These are phyloP conservation scores for Leptinotarsa undecemlineata DNA, from an alignment of 1,140 invertebrate genomes.

Conservation along the genomic window DNA sequence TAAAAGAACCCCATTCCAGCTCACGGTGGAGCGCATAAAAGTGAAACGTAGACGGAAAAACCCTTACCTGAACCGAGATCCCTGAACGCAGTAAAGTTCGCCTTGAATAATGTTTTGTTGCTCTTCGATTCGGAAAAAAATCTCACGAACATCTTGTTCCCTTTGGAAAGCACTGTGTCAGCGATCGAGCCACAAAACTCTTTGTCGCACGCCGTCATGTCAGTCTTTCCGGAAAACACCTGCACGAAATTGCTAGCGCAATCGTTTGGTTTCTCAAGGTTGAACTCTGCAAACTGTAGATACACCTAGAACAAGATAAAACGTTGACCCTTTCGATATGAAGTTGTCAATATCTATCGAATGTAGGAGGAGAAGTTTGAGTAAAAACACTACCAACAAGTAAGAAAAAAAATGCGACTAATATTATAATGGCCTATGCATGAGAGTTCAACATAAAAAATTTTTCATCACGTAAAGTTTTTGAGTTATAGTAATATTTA, in stretches of 20 bases:
- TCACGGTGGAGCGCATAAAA: neutral
- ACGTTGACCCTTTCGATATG: no score
- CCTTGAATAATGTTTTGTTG: slow-evolving; percentile 69
- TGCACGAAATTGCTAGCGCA: slow-evolving; percentile 83
- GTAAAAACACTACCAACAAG: no score
- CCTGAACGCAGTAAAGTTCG: slow-evolving; percentile 74
- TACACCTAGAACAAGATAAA: slow-evolving; percentile 64
- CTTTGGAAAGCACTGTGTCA: slow-evolving; percentile 66
- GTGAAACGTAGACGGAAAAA: neutral
- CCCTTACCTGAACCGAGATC: slow-evolving; percentile 53
- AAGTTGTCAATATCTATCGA: no score
- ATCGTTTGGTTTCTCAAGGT: slow-evolving; percentile 75
- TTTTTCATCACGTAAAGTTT: no score
- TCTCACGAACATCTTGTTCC: slow-evolving; percentile 66
- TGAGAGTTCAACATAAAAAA: no score
- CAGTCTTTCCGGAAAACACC: slow-evolving; percentile 70
- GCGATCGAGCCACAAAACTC: slow-evolving; percentile 82
- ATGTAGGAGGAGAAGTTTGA: no score
- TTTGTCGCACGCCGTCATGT: slow-evolving; percentile 63
- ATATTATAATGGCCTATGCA: no score
- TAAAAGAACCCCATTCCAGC: no score
- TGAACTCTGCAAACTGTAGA: slow-evolving; percentile 70
- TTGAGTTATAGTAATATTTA: no score
- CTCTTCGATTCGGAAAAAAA: slow-evolving; percentile 70
- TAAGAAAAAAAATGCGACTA: no score